Evolutionary conservation across 2,113 vertebrate genomes (phyloP).

Genomic region (Dascyllus trimaculatus): DNA sequence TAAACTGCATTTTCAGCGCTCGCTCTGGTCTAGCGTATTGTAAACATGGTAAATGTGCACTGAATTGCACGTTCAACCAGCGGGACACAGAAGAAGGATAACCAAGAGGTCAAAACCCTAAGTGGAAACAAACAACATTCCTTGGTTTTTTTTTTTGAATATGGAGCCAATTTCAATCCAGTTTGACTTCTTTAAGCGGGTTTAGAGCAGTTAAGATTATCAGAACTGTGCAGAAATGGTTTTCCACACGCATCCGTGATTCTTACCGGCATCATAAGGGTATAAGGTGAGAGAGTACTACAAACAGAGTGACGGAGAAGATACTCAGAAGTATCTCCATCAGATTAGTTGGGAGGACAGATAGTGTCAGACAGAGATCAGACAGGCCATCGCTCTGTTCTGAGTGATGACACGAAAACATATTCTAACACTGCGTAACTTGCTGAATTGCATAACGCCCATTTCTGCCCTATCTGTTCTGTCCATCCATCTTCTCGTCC

Average conservation of each 20-base stretch:
- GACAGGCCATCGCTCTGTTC: slow-evolving; percentile 39
- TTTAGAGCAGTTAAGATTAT: slow-evolving; percentile 25
- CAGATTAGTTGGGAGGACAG: slow-evolving; percentile 72
- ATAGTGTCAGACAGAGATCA: slow-evolving; percentile 64
- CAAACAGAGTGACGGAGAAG: slow-evolving; percentile 29
- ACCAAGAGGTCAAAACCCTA: too few species aligned
- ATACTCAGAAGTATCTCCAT: slow-evolving; percentile 67
- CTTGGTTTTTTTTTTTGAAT: too few species aligned
- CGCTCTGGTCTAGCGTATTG: background rate
- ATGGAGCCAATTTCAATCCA: too few species aligned
- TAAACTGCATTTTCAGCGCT: background rate
- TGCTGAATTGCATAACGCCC: slow-evolving; percentile 42
- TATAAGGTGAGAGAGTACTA: slow-evolving; percentile 17
- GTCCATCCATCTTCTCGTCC: slow-evolving; percentile 52
- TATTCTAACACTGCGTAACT: slow-evolving; percentile 50
- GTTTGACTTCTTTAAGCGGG: too few species aligned
- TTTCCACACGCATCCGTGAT: slow-evolving; percentile 33
- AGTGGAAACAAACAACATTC: too few species aligned
- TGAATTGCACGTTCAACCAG: too few species aligned
- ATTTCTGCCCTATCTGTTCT: slow-evolving; percentile 55
- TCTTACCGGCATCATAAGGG: slow-evolving; percentile 32
- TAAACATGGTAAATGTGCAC: background rate
- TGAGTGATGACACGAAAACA: slow-evolving; percentile 64
- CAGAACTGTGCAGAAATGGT: slow-evolving; percentile 19
- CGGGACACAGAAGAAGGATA: too few species aligned